Evolutionary conservation across 2,888 invertebrate species (phyloP).

Genomic region (Latrodectus elegans): DNA sequence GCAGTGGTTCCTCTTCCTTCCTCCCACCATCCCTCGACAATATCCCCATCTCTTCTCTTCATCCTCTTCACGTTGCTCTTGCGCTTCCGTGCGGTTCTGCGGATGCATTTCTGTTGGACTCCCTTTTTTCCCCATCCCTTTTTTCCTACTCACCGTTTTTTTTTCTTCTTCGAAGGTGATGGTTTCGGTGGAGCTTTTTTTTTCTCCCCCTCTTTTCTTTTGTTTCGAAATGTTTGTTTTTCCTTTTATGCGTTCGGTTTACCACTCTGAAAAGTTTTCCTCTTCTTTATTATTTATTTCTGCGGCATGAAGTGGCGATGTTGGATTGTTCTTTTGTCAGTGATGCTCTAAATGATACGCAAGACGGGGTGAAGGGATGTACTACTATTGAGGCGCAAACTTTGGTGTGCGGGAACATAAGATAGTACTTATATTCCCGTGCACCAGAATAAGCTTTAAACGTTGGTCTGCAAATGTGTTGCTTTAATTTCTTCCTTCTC

Average conservation of each 20-base stretch:
- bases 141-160: not conserved
- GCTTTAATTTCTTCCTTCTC: too few species aligned
- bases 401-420: too few species aligned
- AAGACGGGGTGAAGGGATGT: too few species aligned
- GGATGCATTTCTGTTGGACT: slow-evolving; percentile 25
- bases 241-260: slow-evolving; percentile 19
- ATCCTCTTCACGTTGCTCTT: slow-evolving; percentile 9
- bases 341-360: too few species aligned
- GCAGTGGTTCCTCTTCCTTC: slow-evolving; percentile 2
- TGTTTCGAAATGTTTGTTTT: slow-evolving; percentile 22
- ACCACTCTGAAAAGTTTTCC: slow-evolving; percentile 40
- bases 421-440: too few species aligned
- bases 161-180: not conserved
- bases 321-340: not conserved
- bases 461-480: too few species aligned
- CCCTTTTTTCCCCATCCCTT: slow-evolving; percentile 1
- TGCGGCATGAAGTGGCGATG: slow-evolving; percentile 3
- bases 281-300: not conserved
- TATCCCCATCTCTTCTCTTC: not conserved
- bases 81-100: slow-evolving; percentile 32
- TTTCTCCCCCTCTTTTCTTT: not conserved
- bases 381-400: too few species aligned
- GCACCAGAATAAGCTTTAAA: too few species aligned
- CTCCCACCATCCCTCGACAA: slow-evolving; percentile 10
- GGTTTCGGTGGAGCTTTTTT: not conserved